Percentiles rank a stretch among this genome's conserved stretches.
These are phyloP conservation scores for Cichlasoma orientale DNA, from an alignment of 2,797 vertebrate species.

Conservation along the genomic window DNA sequence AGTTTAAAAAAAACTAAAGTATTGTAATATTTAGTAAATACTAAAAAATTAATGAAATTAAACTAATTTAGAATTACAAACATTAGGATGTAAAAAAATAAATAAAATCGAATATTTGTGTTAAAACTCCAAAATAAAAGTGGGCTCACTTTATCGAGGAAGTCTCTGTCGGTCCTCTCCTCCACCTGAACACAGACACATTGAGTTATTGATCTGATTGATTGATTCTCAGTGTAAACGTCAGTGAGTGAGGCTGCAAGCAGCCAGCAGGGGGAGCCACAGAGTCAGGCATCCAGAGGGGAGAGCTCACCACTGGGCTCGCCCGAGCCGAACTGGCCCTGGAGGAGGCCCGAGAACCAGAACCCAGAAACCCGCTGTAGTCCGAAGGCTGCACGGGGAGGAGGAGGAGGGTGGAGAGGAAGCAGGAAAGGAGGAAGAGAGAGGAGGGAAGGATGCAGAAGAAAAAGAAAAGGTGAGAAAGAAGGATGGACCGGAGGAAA, in stretches of 20 bases:
- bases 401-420: neutral
- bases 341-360: constrained; percentile 90
- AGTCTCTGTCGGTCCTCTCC: constrained; percentile 89
- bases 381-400: constrained; percentile 85
- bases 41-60: no score
- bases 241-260: neutral
- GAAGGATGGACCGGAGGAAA: no score
- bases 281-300: constrained; percentile 9
- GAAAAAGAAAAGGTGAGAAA: neutral
- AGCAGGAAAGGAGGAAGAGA: neutral
- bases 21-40: no score
- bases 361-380: constrained; percentile 86
- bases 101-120: neutral
- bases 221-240: neutral
- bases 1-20: neutral
- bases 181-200: constrained; percentile 84
- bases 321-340: constrained; percentile 94
- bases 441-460: neutral
- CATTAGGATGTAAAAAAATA: neutral
- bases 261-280: neutral
- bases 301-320: constrained; percentile 93
- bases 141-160: constrained; percentile 86
- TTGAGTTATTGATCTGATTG: neutral
- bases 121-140: neutral
- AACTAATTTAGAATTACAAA: neutral